These are phyloP conservation scores for Drosophila pallidifrons DNA, from an alignment of 1,140 invertebrate genomes.

Conservation along the genomic window DNA sequence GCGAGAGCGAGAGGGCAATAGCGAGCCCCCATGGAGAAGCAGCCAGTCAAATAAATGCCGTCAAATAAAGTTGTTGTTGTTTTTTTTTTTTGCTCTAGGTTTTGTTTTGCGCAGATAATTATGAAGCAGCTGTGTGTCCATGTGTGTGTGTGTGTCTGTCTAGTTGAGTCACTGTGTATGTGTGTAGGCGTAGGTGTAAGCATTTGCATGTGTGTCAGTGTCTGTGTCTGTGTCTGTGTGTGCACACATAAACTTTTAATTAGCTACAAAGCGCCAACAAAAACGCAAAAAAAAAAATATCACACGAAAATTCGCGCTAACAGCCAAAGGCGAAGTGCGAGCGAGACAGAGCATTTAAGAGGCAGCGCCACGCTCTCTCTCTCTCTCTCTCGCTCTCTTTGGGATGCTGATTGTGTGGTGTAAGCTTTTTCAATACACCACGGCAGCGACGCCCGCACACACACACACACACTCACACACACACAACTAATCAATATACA, in stretches of 20 bases:
- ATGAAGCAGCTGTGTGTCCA: conserved; percentile 46
- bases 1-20: conserved; percentile 9
- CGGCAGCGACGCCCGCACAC: conserved; percentile 26
- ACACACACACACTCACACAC: conserved; percentile 12
- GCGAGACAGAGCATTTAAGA: no score
- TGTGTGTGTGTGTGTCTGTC: conserved; percentile 5
- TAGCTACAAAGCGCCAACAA: conserved; percentile 78
- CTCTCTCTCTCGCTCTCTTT: no score
- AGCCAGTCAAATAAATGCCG: conserved; percentile 79
- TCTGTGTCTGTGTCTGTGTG: conserved; percentile 29
- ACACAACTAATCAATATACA: conserved; percentile 51
- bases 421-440: conserved; percentile 50
- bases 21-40: conserved; percentile 39
- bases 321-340: background rate
- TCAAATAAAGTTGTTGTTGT: conserved; percentile 72
- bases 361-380: no score
- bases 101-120: conserved; percentile 64
- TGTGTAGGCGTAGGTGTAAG: conserved; percentile 32
- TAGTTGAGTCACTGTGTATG: conserved; percentile 9
- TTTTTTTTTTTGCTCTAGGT: conserved; percentile 36
- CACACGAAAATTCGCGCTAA: conserved; percentile 44
- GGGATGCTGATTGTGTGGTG: conserved; percentile 32
- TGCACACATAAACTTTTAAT: conserved; percentile 75
- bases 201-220: background rate
- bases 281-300: conserved; percentile 50